Conservation (phyloP, 2,797 vertebrate genomes). For the Simalia tracyae region DNA sequence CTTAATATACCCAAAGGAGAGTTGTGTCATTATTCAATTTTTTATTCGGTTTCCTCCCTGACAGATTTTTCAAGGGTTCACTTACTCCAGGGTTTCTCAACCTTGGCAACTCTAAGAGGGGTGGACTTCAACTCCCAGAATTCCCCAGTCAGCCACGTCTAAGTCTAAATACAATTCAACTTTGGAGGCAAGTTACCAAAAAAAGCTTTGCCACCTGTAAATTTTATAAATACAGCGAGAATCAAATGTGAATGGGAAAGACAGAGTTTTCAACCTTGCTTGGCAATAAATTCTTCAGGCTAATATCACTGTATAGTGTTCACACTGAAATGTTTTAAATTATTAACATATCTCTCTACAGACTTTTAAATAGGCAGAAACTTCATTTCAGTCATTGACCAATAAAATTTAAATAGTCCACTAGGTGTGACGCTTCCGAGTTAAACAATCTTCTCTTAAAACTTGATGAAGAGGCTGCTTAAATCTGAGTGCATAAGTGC, state of each 20-base stretch:
- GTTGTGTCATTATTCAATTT: no score
- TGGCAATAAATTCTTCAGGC: neutral
- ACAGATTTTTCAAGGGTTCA: no score
- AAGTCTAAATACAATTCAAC: neutral
- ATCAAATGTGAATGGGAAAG: conserved; percentile 16
- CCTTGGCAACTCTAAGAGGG: no score
- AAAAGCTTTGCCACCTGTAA: neutral
- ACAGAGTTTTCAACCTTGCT: neutral
- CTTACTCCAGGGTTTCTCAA: no score
- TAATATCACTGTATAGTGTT: conserved; percentile 17
- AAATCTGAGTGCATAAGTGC: neutral
- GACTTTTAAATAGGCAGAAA: neutral
- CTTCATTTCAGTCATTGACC: no score
- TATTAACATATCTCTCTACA: neutral
- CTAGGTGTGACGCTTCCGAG: neutral
- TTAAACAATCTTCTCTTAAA: neutral
- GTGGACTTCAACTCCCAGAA: neutral
- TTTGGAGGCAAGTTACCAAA: neutral
- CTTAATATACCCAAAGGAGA: no score
- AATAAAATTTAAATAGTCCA: neutral
- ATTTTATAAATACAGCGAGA: neutral
- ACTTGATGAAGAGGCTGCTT: neutral
- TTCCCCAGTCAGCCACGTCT: neutral
- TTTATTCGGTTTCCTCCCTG: no score
- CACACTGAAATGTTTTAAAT: neutral